phyloP scores from a whole-genome alignment of 2,888 invertebrate genomes.

The Helicoverpa assulta region DNA sequence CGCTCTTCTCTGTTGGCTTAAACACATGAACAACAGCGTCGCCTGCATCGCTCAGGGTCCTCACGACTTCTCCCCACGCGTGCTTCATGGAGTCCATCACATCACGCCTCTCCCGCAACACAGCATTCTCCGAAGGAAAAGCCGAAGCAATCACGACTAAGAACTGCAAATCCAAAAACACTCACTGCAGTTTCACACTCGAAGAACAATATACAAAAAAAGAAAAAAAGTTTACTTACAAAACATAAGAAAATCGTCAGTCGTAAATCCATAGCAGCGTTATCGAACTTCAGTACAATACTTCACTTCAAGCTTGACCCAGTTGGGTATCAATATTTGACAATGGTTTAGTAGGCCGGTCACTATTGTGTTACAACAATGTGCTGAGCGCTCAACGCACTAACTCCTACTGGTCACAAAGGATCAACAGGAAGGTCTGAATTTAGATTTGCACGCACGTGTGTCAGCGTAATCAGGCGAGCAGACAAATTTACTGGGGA shows the following conservation, averaged over 20 bases:
- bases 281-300: conserved; percentile 11
- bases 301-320: conserved; percentile 7
- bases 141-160: conserved; percentile 67
- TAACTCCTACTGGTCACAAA: conserved; percentile 75
- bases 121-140: conserved; percentile 64
- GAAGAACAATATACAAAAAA: neutral
- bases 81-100: conserved; percentile 83
- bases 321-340: conserved; percentile 26
- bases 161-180: conserved; percentile 64
- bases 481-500: conserved; percentile 70
- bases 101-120: conserved; percentile 74
- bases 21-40: conserved; percentile 84
- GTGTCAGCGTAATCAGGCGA: conserved; percentile 70
- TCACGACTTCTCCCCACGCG: conserved; percentile 81
- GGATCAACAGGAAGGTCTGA: conserved; percentile 80
- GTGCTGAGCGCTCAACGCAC: conserved; percentile 68
- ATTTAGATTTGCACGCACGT: conserved; percentile 76
- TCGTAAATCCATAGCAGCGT: conserved; percentile 72
- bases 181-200: neutral
- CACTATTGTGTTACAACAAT: conserved; percentile 45
- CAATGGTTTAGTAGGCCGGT: conserved; percentile 19
- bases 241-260: conserved; percentile 70
- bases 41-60: conserved; percentile 79
- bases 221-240: conserved; percentile 71
- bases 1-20: conserved; percentile 83